Base-by-base conservation (phyloP, 2,113 vertebrate genomes). In the Phalacrocorax brasilianus region DNA sequence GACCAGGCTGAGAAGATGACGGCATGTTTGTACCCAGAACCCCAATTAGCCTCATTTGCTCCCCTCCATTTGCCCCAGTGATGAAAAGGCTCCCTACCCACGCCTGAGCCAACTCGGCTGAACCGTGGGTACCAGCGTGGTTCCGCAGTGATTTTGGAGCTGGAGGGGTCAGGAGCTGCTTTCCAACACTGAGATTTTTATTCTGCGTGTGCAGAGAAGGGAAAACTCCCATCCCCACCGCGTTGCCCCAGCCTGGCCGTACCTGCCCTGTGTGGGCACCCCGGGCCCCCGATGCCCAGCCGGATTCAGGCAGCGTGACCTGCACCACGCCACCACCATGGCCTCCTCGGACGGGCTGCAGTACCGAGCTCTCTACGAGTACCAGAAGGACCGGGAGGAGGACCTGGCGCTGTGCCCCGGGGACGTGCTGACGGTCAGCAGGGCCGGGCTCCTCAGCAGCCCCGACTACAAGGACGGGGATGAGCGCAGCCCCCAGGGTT, bases 311-410 rank as follows among this genome's bases (percentile, higher is more conserved):
- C 40, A 23, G 32, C 3, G 56, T 88, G 70, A 73, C 14, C 73
- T 20, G 3, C 22, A 1, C 52, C 72, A 12, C 24, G 0, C 49
- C 22, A 11, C 45, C 38, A 14, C 88, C 91, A 98, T 99, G 98
- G 92, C 97, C 94, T 71, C 93, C 38, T 97, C 98, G 4, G 98
- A 99, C 1, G 97, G 97, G 66, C 98, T 99, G 91, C 98, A 98
- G 96, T 98, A 98, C 97, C 97, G 98, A 35, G 98, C 98, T 4
- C 98, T 99, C 85, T 98, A 98, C 6, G 98, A 98, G 92, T 98
- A 99, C 97, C 97, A 98, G 88, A 97, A 98, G 74, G 98, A 98
- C 82, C 95, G 97, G 7, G 98, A 98, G 4, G 98, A 99, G 44
- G 98, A 99, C 96, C 98, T 98, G 97, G 97, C 97, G 6, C 97